Base-by-base conservation (phyloP, 2,113 vertebrate genomes). In the Lepus americanus region DNA sequence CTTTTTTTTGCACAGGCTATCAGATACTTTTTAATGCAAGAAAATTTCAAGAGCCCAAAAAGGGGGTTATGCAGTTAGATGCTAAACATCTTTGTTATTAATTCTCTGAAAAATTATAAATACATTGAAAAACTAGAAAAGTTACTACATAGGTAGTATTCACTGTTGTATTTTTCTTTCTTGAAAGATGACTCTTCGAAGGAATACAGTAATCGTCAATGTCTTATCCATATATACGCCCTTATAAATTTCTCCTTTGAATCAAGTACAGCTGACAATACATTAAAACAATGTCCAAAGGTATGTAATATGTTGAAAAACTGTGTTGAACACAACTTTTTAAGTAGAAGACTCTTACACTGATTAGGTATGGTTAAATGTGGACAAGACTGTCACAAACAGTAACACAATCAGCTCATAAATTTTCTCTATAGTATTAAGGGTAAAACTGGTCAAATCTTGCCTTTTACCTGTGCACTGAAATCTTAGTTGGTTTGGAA, bases 21-120 rank as follows among this genome's bases (percentile, higher is more conserved):
- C 67, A 87, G 16, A 86, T 1, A 67, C 25, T 70, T 78, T 22
- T 95, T 73, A 93, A 92, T 6, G 82, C 33, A 90, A 94, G 14
- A 82, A 74, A 95, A 91, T 87, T 36, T 95, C 27, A 93, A 80
- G 29, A 96, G 14, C 44, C 44, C 19, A 6, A 89, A 95, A 92
- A 80, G 33, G 25, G 55, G 25, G 36, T 36, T 44, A 87, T 63
- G 1, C 69, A 89, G 13, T 91, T 96, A 87, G 53, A 93, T 74
- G 20, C 10, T 78, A 92, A 88, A 86, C 92, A 25, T 89, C 70
- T 81, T 95, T 93, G 27, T 72, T 72, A 23, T 63, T 80, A 78
- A 89, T 64, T 92, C 61, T n/a, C 73, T 53, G 53, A 12, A 82
- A 85, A 74, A 83, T 95, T 88, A 83, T 14, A 49, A 69, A 91